Percentiles rank a stretch among this genome's conserved stretches.
These are phyloP conservation scores for Drosophila pegasa DNA, from an alignment of 2,888 invertebrate species.

Conservation along the genomic window DNA sequence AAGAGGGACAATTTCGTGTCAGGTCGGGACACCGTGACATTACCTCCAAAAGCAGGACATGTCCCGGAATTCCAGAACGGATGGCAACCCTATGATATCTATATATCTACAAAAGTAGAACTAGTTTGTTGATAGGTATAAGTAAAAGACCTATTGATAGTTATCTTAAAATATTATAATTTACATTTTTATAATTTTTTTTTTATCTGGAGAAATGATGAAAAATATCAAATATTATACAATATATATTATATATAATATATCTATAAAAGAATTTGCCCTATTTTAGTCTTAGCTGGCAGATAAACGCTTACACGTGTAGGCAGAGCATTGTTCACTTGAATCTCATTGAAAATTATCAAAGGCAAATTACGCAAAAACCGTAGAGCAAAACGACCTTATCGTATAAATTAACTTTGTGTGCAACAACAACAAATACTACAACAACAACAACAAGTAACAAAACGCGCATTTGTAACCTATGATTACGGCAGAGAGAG, in stretches of 20 bases:
- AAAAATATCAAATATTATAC: too few species aligned
- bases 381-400: constrained; percentile 77
- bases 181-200: too few species aligned
- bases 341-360: constrained; percentile 71
- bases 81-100: too few species aligned
- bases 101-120: too few species aligned
- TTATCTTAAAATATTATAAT: too few species aligned
- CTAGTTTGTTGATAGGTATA: background rate
- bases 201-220: too few species aligned
- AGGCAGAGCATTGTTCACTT: constrained; percentile 10
- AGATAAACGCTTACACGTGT: background rate
- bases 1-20: too few species aligned
- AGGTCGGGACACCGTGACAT: too few species aligned
- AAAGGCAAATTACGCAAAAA: constrained; percentile 76
- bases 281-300: background rate
- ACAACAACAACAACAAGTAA: constrained; percentile 2
- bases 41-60: too few species aligned
- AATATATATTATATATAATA: too few species aligned
- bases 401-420: constrained; percentile 72
- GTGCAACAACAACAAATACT: constrained; percentile 42
- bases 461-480: constrained; percentile 71
- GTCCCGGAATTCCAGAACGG: too few species aligned
- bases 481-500: constrained; percentile 62
- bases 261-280: background rate
- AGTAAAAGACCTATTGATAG: too few species aligned